These are phyloP conservation scores for Sphaerophoria taeniata DNA, from an alignment of 2,888 invertebrate genomes.

Conservation along the genomic window DNA sequence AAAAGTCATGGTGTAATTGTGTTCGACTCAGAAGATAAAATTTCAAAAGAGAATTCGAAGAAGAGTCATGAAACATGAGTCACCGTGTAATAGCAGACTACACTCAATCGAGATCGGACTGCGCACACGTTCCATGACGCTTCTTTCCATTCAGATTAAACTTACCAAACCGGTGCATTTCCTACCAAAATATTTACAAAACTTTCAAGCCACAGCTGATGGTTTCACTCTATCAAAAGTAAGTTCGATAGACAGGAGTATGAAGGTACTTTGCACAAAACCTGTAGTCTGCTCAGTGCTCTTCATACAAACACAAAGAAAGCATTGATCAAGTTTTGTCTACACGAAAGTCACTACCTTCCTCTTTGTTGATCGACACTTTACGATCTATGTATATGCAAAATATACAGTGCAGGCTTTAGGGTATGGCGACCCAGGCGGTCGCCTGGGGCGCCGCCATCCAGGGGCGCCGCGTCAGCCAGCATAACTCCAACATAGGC, in stretches of 20 bases:
- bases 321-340: background rate
- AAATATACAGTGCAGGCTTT: no score
- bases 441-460: no score
- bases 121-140: conserved; percentile 11
- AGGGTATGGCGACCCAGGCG: no score
- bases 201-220: conserved; percentile 43
- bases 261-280: background rate
- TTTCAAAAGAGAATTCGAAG: no score
- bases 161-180: conserved; percentile 57
- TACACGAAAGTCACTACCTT: conserved; percentile 1
- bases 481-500: no score
- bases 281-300: background rate
- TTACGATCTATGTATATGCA: no score
- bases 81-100: no score
- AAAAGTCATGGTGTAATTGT: no score
- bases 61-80: no score
- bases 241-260: conserved; percentile 14
- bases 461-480: no score
- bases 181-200: conserved; percentile 28
- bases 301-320: background rate
- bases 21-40: no score
- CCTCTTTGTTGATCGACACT: conserved; percentile 5
- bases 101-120: background rate
- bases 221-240: conserved; percentile 58
- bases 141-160: conserved; percentile 4